Evolutionary conservation across 2,888 invertebrate species (phyloP).

Genomic region (Pristionchus entomophagus): DNA sequence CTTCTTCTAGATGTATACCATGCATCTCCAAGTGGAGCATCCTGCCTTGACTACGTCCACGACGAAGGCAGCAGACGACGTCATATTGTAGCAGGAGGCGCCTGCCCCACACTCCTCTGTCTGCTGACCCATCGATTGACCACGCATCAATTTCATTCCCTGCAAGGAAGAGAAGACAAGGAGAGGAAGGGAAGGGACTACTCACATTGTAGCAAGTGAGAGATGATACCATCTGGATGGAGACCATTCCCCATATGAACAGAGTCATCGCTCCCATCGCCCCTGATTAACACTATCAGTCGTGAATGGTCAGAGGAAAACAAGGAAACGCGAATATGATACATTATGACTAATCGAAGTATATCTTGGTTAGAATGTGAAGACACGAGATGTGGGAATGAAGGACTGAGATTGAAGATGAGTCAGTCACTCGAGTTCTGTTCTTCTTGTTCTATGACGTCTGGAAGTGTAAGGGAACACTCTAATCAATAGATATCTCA

Average conservation of each 20-base stretch:
- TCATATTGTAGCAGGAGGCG: constrained; percentile 64
- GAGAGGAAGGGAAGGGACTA: background rate
- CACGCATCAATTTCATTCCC: constrained; percentile 62
- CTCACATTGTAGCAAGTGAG: constrained; percentile 40
- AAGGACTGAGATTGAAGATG: background rate
- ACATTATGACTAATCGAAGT: too few species aligned
- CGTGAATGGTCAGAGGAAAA: background rate
- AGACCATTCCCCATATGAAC: background rate
- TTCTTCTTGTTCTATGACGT: background rate
- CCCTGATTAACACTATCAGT: too few species aligned
- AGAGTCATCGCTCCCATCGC: constrained; percentile 16
- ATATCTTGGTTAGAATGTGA: background rate
- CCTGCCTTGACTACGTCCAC: constrained; percentile 70
- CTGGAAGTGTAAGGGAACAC: background rate
- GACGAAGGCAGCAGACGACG: constrained; percentile 56
- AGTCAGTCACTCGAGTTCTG: constrained; percentile 15
- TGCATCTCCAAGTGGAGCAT: constrained; percentile 69
- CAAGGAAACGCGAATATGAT: background rate
- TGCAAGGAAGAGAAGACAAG: constrained; percentile 20
- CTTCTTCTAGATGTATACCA: constrained; percentile 52
- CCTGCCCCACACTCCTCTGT: constrained; percentile 60
- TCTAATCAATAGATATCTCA: background rate
- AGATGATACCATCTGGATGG: background rate
- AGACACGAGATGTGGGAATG: background rate
- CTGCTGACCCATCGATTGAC: constrained; percentile 60